Evolutionary conservation across 2,888 invertebrate species (phyloP), one percentile per base, ranked within the genome.

Genomic region (Nomada fucata): DNA sequence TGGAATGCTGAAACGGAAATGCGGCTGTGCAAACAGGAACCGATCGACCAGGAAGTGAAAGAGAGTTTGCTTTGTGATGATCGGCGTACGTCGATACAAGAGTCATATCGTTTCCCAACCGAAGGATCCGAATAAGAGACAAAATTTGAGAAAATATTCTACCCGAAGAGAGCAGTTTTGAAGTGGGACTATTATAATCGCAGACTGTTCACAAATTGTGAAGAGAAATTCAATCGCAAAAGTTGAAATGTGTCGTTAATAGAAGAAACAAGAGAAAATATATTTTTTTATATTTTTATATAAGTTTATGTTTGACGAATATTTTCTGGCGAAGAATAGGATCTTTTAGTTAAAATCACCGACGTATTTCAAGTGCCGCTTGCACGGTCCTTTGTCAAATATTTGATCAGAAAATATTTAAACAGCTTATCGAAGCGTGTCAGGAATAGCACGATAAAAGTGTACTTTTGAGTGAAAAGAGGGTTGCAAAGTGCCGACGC

Each of bases 1-100:
- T 18, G 79, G 20, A 15, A 29, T 26, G 23, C 2, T 7, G 20
- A 29, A 71, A 60, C 52, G 73, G 47, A 65, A 74, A 59, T 47
- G 81, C 81, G 81, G 15, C 53, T 81, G 81, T 82, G 81, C 81
- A 3, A 11, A 5, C 26, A 0, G 7, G 50, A 78, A 68, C 67
- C 77, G 61, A 78, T 78, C 47, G 79, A 67, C 23, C 47, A 42
- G 36, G 29, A n/a, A 20, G 20, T 26, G 44, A 64, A 55, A 29
- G n/a, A 26, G 57, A 36, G 36, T 36, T 36, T 36, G 36, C 36
- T 36, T 36, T 36, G 36, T 36, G 36, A 0, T 7, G 36, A 36
- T 36, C 36, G 36, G 7, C 7, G 7, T 36, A 0, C 36, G 7
- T 36, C 36, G 0, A 36, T 36, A 36, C 36, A 36, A 36, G 29